Base-by-base conservation (phyloP, 2,113 vertebrate genomes). In the Phocoena sinus region DNA sequence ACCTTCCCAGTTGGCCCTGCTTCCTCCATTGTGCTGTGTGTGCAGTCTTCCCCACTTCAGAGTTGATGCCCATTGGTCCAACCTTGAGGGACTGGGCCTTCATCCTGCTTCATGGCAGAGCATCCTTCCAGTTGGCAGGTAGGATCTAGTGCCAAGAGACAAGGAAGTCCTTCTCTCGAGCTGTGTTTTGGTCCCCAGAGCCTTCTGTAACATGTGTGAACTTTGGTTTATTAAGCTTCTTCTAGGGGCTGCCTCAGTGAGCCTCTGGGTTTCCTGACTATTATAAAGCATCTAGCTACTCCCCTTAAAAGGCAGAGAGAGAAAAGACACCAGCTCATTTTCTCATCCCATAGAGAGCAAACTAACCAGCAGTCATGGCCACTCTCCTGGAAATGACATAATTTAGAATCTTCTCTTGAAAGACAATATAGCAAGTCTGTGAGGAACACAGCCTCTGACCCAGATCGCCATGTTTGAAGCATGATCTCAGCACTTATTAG, bases 1-100 rank as follows among this genome's bases (percentile, higher is more conserved):
- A 12, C 38, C 14, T 0, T 67, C 4, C 2, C 58, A 8, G 1
- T 0, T 12, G 20, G 33, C 47, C 47, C 62, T 13, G 8, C 53
- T 36, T 8, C 25, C 0, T 0, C 8, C 47, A 2, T 23, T 31
- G 11, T 41, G 58, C 33, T 18, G 1, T 7, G 2, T 21, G 3
- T 33, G 1, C 12, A 3, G 12, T 21, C 20, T 14, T n/a, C 26
- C 18, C 31, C 18, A 31, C 9, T 60, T 67, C 21, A 41, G n/a
- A 25, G 25, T 5, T 31, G 28, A 36, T n/a, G 11, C 26, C 14
- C 4, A 18, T 0, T 60, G 38, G 14, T 21, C 20, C 44, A 15
- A 36, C 2, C 62, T 12, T 8, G 31, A 84, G 56, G 8, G 63
- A 13, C 25, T 0, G 50, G 50, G 79, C 36, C 11, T 25, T 47